Evolutionary conservation across 2,797 vertebrate species (phyloP), one percentile per base, ranked within the genome.

Genomic region (Parambassis ranga): DNA sequence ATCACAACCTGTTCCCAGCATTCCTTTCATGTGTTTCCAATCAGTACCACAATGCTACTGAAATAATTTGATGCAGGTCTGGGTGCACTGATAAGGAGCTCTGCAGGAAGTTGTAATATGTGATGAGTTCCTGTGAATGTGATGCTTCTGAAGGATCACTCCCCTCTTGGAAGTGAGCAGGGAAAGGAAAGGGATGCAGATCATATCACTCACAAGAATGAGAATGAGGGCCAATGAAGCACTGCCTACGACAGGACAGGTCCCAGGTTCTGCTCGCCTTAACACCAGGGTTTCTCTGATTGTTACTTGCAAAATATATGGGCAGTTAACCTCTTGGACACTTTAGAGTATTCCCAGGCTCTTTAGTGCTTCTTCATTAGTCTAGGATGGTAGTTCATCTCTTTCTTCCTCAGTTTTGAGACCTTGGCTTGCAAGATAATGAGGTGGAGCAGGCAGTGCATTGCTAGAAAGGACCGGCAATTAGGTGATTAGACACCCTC

Each of bases 51-150:
- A 61, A 48, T 37, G 18, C 16, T 37, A 14, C 49, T 61, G 26
- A 62, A 67, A 69, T 69, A 37, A 64, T 59, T 61, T 4, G 7
- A 37, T 60, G 42, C 61, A 56, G 3, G 51, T 82, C 87, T 93
- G 93, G 87, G 63, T 60, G 22, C 57, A 1, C 74, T 92, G 94
- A 94, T 95, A 95, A 94, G 87, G 66, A 71, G 11, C 78, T 87
- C 79, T 79, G 85, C 92, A 95, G 94, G 94, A 95, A 94, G 94
- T 94, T 78, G 69, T 94, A 90, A 86, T 88, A 67, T 26, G 82
- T 61, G 82, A 94, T 93, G 92, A 95, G 90, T 87, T 95, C 93
- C 93, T 94, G 82, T 80, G 32, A 78, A 83, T 63, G 75, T 43
- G 58, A 71, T 73, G 81, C 38, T 77, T 83, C 68, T 72, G 48